phyloP scores from a whole-genome alignment of 1,140 invertebrate species.

The Pristionchus pacificus region DNA sequence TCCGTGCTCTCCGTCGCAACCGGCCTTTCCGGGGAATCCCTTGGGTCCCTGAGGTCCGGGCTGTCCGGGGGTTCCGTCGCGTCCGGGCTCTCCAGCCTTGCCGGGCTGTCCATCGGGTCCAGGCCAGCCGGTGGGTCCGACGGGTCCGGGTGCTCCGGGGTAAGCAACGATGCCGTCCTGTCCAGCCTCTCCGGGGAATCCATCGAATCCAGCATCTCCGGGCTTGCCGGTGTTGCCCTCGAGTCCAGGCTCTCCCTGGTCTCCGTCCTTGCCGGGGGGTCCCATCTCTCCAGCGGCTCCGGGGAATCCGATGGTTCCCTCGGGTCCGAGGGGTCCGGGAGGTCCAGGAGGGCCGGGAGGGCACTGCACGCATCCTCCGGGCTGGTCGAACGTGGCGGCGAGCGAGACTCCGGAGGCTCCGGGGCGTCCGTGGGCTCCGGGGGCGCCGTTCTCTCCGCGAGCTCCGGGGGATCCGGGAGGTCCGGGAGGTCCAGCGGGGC shows the following conservation, averaged over 20 bases:
- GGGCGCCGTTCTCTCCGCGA: slow-evolving; percentile 17
- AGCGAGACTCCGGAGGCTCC: slow-evolving; percentile 18
- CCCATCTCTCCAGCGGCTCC: background rate
- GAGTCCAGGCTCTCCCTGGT: background rate
- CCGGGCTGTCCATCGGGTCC: background rate
- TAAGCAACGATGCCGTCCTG: background rate
- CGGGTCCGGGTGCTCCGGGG: background rate
- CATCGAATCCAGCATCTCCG: background rate
- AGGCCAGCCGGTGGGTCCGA: background rate
- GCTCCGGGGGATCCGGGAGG: slow-evolving; percentile 22
- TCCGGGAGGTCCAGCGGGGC: slow-evolving; percentile 22
- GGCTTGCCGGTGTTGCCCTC: background rate
- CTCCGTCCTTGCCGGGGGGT: background rate
- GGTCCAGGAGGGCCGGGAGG: background rate
- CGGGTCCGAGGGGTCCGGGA: background rate
- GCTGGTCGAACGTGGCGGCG: slow-evolving; percentile 11
- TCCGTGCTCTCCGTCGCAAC: background rate
- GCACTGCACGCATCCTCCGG: slow-evolving; percentile 19
- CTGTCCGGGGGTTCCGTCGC: background rate
- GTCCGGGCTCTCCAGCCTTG: background rate
- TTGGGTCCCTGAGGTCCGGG: background rate
- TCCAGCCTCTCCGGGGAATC: background rate
- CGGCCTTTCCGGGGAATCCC: background rate
- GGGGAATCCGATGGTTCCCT: background rate
- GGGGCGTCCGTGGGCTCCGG: slow-evolving; percentile 18